Conservation (phyloP, 2,113 vertebrate genomes). For the Rousettus leschenaultii region DNA sequence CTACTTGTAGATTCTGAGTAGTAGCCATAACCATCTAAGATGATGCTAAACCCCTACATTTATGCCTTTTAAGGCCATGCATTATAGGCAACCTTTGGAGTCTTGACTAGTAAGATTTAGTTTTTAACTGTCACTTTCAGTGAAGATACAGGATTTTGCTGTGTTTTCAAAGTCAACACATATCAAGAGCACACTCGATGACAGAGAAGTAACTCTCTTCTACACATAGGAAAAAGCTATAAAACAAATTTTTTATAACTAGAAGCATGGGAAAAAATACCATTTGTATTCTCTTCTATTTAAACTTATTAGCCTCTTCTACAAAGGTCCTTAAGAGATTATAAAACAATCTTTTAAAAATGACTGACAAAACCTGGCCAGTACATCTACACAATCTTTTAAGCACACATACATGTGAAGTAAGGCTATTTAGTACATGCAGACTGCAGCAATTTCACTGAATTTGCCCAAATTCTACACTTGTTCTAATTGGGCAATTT, state of each 20-base stretch:
- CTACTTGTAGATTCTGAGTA: constrained; percentile 16
- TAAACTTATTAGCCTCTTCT: constrained; percentile 48
- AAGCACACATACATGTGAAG: constrained; percentile 51
- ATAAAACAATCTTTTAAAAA: constrained; percentile 58
- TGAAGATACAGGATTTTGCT: constrained; percentile 43
- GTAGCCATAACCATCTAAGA: not conserved
- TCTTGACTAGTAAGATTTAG: constrained; percentile 19
- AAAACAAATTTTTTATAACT: constrained; percentile 69
- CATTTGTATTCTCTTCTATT: constrained; percentile 57
- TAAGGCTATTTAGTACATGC: constrained; percentile 66
- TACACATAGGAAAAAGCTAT: constrained; percentile 70
- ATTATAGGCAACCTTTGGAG: constrained; percentile 27
- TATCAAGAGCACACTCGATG: constrained; percentile 75
- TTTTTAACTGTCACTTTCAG: constrained; percentile 70
- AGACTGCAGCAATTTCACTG: not conserved
- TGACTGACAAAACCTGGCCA: constrained; percentile 54
- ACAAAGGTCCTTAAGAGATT: constrained; percentile 64
- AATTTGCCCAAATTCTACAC: constrained; percentile 46
- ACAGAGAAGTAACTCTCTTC: constrained; percentile 79
- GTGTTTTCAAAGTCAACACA: constrained; percentile 74
- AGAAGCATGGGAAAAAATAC: constrained; percentile 73
- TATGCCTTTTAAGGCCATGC: constrained; percentile 50
- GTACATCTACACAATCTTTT: constrained; percentile 14
- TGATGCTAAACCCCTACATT: not conserved
- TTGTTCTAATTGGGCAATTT: constrained; percentile 46